These are phyloP conservation scores for Acropternis orthonyx DNA, from an alignment of 2,797 vertebrate species.

Conservation along the genomic window DNA sequence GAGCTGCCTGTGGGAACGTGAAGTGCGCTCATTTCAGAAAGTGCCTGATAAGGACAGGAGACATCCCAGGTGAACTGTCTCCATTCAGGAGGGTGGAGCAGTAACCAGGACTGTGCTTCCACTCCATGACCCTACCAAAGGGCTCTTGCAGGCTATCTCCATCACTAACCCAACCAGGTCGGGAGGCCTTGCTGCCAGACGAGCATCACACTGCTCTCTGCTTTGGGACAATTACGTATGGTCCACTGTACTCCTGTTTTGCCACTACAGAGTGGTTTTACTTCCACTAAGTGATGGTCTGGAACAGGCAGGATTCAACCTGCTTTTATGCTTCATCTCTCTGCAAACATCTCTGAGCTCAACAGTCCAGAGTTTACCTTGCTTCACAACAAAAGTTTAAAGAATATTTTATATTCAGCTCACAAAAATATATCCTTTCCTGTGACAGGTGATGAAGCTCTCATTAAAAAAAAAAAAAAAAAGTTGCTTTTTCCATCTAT, in stretches of 20 bases:
- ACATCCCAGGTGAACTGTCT: neutral
- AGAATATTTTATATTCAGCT: neutral
- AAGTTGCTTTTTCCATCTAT: neutral
- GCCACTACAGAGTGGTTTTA: neutral
- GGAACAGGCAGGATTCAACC: neutral
- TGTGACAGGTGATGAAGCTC: neutral
- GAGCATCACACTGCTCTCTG: neutral
- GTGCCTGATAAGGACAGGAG: neutral
- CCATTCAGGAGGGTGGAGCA: neutral
- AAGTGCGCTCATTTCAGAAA: neutral
- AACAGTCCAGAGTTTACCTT: neutral
- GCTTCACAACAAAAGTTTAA: neutral
- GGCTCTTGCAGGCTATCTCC: neutral
- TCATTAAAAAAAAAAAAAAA: neutral
- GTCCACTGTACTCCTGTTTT: neutral
- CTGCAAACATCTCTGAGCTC: neutral
- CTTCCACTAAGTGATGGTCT: neutral
- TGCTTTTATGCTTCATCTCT: neutral
- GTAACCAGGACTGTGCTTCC: neutral
- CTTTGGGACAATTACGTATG: neutral
- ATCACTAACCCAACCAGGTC: neutral
- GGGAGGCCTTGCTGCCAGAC: neutral
- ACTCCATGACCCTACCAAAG: neutral
- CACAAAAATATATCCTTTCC: neutral
- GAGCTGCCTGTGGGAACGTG: constrained; percentile 12